phyloP scores from a whole-genome alignment of 92 coral and sea anemone species.

The Actinernus sp. region DNA sequence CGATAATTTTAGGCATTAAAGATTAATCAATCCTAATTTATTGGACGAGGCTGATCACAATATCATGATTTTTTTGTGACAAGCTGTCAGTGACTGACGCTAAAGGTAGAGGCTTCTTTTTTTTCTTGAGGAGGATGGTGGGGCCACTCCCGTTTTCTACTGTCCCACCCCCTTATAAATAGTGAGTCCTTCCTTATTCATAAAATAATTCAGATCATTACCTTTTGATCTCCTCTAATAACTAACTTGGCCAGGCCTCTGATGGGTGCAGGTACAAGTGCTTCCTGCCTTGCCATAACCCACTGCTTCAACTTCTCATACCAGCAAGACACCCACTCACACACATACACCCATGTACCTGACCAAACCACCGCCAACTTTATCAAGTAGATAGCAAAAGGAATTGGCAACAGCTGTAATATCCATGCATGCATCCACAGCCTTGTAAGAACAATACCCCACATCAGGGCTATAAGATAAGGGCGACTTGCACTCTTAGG shows the following conservation, averaged over 20 bases:
- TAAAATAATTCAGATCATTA: too few species aligned
- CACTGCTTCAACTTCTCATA: constrained; percentile 65
- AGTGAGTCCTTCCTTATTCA: too few species aligned
- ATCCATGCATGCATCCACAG: constrained; percentile 83
- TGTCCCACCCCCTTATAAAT: too few species aligned
- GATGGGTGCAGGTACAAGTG: constrained; percentile 88
- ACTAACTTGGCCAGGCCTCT: constrained; percentile 85
- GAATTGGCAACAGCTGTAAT: constrained; percentile 80
- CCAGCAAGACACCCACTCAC: constrained; percentile 29
- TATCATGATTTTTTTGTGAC: too few species aligned
- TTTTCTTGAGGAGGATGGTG: too few species aligned
- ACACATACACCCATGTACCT: constrained; percentile 72
- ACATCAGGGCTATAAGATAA: constrained; percentile 88
- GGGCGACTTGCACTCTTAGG: constrained; percentile 69
- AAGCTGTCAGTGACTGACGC: too few species aligned
- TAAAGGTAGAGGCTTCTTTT: too few species aligned
- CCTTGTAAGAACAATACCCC: constrained; percentile 89
- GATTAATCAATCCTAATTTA: too few species aligned
- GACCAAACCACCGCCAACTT: constrained; percentile 63
- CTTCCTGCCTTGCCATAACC: constrained; percentile 81
- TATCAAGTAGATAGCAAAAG: constrained; percentile 75
- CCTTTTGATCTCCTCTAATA: constrained; percentile 92
- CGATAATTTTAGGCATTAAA: too few species aligned
- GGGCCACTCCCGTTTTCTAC: too few species aligned
- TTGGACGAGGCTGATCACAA: too few species aligned